These are phyloP conservation scores for Carassius gibelio DNA, from an alignment of 2,113 vertebrate genomes.

Conservation along the genomic window DNA sequence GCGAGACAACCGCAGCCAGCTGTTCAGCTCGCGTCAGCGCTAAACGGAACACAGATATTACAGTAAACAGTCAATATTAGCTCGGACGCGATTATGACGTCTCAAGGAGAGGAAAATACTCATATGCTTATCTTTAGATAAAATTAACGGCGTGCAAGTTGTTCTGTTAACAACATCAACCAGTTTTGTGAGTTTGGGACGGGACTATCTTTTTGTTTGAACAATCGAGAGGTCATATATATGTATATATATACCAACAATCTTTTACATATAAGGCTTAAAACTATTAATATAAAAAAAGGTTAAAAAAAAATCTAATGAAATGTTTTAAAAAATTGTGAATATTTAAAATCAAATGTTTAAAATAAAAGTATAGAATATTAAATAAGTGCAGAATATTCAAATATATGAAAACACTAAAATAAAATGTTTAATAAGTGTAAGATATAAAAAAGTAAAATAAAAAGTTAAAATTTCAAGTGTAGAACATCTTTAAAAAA, in stretches of 20 bases:
- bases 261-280: neutral
- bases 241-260: neutral
- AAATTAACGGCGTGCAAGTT: neutral
- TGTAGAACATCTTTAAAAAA: too few relatives aligned
- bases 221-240: neutral
- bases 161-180: too few relatives aligned
- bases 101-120: neutral
- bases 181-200: neutral
- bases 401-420: too few relatives aligned
- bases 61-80: slow-evolving; percentile 3
- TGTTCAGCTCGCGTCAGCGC: neutral
- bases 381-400: too few relatives aligned
- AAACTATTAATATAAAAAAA: neutral
- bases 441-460: too few relatives aligned
- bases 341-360: neutral
- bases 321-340: neutral
- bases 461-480: too few relatives aligned
- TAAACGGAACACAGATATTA: neutral
- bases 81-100: neutral
- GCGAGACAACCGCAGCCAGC: slow-evolving; percentile 18
- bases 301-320: neutral
- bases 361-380: too few relatives aligned
- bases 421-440: too few relatives aligned
- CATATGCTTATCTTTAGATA: neutral
- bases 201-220: neutral